Base-by-base conservation (phyloP, 2,113 vertebrate species). In the Callipepla californica region DNA sequence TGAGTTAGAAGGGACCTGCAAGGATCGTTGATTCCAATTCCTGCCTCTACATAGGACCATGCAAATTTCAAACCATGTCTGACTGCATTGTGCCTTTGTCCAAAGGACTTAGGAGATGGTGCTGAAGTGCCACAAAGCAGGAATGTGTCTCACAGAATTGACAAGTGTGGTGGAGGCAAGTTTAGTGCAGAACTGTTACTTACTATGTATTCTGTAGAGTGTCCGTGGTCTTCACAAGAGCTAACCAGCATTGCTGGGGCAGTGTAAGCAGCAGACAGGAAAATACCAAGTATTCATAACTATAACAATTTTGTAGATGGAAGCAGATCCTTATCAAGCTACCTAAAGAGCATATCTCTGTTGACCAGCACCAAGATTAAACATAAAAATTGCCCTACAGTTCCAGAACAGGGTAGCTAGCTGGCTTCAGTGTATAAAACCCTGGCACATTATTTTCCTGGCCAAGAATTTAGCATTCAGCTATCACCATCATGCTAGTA, bases 401-500 rank as follows among this genome's bases (percentile, higher is more conserved):
- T 23, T 69, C 30, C 45, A 84, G 26, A 48, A 23, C 0, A 34
- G 22, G 19, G 5, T 40, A 16, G 6, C 5, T 53, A 66, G 57
- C 0, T 7, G 2, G 3, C 38, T 8, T 32, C 32, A 32, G 13
- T 20, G 44, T 6, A 5, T 30, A 75, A 32, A 84, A 75, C 9
- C 8, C 2, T 17, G 53, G 57, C 6, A 40, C 6, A 7, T 23
- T 21, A 72, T 34, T 13, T 42, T n/a, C 11, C 9, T 3, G 4
- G 51, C 5, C 51, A 87, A 25, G 34, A 85, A 79, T 62, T 23
- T 36, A 44, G 1, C 18, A 22, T 67, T 59, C 9, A 5, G 0
- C 20, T 79, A 2, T 79, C 25, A 65, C 13, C 44, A 28, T 0
- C 1, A 28, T 47, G 10, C 9, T 45, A 75, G 22, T 1, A 3